Evolutionary conservation across 1,140 invertebrate genomes (phyloP).

Genomic region (Pogonomyrmex californicus): DNA sequence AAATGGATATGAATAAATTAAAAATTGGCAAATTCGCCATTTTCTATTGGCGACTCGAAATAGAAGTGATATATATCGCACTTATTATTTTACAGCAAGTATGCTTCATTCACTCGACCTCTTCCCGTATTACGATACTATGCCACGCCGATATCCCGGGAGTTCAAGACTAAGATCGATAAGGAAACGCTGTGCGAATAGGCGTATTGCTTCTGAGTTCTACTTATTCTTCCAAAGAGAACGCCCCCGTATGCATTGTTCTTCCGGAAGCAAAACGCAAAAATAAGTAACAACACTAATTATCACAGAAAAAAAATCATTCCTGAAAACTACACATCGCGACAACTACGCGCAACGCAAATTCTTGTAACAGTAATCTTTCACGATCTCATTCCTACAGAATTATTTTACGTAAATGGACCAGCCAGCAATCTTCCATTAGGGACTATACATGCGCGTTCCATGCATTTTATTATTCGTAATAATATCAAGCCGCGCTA

Average conservation of each 20-base stretch:
- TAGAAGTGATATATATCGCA: slow-evolving; percentile 4
- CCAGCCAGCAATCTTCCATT: slow-evolving; percentile 16
- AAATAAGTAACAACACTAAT: neutral
- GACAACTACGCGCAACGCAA: neutral
- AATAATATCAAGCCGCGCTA: slow-evolving; percentile 1
- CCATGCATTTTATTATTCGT: slow-evolving; percentile 3
- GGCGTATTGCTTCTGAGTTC: neutral
- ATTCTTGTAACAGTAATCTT: neutral
- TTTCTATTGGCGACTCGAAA: neutral
- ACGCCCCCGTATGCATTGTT: neutral
- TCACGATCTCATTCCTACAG: neutral
- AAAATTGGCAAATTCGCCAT: neutral
- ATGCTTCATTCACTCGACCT: neutral
- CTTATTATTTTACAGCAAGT: slow-evolving; percentile 1
- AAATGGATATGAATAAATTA: neutral
- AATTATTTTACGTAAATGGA: slow-evolving; percentile 1
- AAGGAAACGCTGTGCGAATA: neutral
- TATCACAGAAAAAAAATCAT: neutral
- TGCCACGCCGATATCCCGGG: neutral
- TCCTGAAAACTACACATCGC: neutral
- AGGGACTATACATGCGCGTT: neutral
- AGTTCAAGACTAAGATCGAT: slow-evolving; percentile 30
- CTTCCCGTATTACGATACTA: neutral
- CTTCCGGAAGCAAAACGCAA: neutral
- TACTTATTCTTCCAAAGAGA: neutral